Evolutionary conservation across 2,888 invertebrate genomes (phyloP).

Genomic region (Trissoscelio sp.): DNA sequence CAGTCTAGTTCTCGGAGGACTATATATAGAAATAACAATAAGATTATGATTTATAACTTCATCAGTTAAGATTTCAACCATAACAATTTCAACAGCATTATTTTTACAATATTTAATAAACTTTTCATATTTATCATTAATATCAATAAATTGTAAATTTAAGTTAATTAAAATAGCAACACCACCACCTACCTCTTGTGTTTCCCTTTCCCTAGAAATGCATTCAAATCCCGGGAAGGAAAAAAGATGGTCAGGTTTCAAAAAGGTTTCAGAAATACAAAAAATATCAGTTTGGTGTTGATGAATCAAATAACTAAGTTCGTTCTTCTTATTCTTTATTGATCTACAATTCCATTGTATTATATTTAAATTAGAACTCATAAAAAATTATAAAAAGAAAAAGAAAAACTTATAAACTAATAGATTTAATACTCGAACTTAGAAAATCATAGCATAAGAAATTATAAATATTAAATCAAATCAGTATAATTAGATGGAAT

Average conservation of each 20-base stretch:
- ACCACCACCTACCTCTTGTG: slow-evolving; percentile 1
- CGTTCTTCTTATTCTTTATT: not conserved
- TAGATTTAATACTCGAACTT: too few relatives aligned
- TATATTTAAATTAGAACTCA: not conserved
- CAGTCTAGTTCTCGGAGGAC: not conserved
- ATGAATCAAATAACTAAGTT: not conserved
- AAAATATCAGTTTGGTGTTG: slow-evolving; percentile 24
- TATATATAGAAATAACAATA: slow-evolving; percentile 3
- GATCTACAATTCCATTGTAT: not conserved
- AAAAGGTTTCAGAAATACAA: slow-evolving; percentile 24
- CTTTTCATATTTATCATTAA: not conserved
- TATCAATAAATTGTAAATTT: slow-evolving; percentile 9
- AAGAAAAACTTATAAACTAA: not conserved
- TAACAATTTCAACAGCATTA: slow-evolving; percentile 17
- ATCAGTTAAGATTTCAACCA: slow-evolving; percentile 7
- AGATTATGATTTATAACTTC: too few relatives aligned
- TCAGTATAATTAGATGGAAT: too few relatives aligned
- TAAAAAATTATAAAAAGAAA: not conserved
- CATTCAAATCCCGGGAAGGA: not conserved
- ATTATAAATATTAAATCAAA: too few relatives aligned
- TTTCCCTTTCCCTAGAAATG: not conserved
- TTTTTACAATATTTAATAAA: slow-evolving; percentile 7
- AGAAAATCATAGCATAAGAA: too few relatives aligned
- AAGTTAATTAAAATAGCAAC: slow-evolving; percentile 19
- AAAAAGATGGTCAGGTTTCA: not conserved